These are phyloP conservation scores for Eilema caniola DNA, from an alignment of 2,888 invertebrate species.

Conservation along the genomic window DNA sequence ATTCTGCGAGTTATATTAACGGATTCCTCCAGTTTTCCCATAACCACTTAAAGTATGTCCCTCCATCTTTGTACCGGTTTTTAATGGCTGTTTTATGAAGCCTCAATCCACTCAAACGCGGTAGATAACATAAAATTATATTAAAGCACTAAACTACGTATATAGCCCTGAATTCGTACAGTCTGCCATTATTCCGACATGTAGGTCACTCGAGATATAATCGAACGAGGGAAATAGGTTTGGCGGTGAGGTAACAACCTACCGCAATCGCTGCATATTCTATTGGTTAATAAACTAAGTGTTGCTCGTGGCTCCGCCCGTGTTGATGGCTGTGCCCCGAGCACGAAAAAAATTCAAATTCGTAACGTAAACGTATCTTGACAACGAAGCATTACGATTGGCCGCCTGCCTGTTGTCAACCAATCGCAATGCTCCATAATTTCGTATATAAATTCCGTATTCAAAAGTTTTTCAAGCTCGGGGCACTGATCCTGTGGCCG, in stretches of 20 bases:
- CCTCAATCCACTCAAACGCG: background rate
- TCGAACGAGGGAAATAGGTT: constrained; percentile 12
- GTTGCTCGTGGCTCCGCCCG: background rate
- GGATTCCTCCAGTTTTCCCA: no score
- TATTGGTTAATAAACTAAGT: background rate
- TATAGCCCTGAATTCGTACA: background rate
- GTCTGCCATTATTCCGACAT: background rate
- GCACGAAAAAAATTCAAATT: no score
- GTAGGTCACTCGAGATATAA: constrained; percentile 6
- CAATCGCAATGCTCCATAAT: no score
- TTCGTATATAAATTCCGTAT: no score
- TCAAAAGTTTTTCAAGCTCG: no score
- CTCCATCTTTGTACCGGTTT: no score
- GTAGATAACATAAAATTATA: background rate
- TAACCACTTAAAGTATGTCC: no score
- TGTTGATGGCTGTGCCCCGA: background rate
- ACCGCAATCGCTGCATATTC: background rate
- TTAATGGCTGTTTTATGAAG: background rate
- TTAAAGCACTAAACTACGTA: background rate
- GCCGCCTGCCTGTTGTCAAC: no score
- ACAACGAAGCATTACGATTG: no score
- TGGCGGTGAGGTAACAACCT: constrained; percentile 1
- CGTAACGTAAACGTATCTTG: no score
- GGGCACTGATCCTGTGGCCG: no score
- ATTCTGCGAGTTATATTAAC: no score